Evolutionary conservation across 2,888 invertebrate genomes (phyloP).

Genomic region (Megastigmus dorsalis): DNA sequence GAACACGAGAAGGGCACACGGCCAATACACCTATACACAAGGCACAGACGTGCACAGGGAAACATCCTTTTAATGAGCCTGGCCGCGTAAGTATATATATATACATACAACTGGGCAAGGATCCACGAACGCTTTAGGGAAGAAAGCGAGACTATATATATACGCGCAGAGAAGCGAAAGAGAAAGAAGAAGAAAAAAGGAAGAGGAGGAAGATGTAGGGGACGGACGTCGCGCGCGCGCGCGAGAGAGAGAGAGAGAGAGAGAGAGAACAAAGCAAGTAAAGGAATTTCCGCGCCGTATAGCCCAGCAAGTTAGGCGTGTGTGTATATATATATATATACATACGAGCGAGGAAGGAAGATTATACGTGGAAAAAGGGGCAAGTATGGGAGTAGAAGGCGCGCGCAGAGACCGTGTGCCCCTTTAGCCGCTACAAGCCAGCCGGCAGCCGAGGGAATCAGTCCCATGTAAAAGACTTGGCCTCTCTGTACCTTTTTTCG

Average conservation of each 20-base stretch:
- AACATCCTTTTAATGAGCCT: conserved; percentile 31
- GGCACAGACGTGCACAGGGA: no score
- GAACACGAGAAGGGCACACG: not conserved
- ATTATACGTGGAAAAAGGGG: no score
- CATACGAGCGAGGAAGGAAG: no score
- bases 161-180: not conserved
- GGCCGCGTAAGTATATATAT: not conserved
- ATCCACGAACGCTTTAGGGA: no score
- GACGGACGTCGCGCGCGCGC: no score
- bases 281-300: conserved; percentile 53
- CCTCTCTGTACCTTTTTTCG: conserved; percentile 27
- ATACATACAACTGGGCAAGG: no score
- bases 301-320: conserved; percentile 28
- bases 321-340: not conserved
- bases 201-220: no score
- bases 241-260: no score
- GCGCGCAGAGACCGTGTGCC: not conserved
- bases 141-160: conserved; percentile 2
- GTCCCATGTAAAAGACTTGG: conserved; percentile 34
- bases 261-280: conserved; percentile 43
- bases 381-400: no score
- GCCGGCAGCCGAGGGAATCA: conserved; percentile 9
- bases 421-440: conserved; percentile 10
- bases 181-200: no score
- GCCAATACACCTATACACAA: no score